Evolutionary conservation across 2,797 vertebrate species (phyloP).

Genomic region (Leptatherina wallacei): DNA sequence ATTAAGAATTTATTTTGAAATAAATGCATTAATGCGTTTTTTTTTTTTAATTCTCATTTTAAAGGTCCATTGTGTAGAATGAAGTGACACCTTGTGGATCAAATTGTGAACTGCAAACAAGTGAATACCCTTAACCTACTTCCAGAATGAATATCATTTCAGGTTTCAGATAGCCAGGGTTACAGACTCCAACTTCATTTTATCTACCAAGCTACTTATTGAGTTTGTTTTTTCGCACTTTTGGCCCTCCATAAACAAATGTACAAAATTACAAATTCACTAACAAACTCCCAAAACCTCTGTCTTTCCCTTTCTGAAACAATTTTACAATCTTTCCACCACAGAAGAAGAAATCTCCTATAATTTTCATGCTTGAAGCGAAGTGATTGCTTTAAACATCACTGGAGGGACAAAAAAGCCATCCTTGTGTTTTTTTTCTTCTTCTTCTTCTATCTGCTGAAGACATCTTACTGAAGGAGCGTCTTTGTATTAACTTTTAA

Average conservation of each 20-base stretch:
- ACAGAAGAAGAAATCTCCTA: constrained; percentile 36
- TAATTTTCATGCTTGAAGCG: constrained; percentile 37
- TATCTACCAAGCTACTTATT: no score
- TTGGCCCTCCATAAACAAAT: neutral
- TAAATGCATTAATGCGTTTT: no score
- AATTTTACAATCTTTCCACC: constrained; percentile 7
- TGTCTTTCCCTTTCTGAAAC: neutral
- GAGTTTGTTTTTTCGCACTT: neutral
- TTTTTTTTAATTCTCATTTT: no score
- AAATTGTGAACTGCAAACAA: no score
- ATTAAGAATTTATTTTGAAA: no score
- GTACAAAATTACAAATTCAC: neutral
- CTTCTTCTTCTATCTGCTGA: constrained; percentile 82
- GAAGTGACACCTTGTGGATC: no score
- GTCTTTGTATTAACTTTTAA: constrained; percentile 91
- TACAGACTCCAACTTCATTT: no score
- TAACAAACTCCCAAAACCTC: constrained; percentile 10
- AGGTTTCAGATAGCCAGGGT: no score
- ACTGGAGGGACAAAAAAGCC: constrained; percentile 78
- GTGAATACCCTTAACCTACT: no score
- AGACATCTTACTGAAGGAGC: constrained; percentile 86
- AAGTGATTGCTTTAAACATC: constrained; percentile 50
- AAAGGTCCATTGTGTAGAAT: no score
- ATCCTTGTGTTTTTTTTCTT: constrained; percentile 82
- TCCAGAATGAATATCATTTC: no score